Conservation (phyloP, 1,140 invertebrate species). For the Lepidurus packardi region DNA sequence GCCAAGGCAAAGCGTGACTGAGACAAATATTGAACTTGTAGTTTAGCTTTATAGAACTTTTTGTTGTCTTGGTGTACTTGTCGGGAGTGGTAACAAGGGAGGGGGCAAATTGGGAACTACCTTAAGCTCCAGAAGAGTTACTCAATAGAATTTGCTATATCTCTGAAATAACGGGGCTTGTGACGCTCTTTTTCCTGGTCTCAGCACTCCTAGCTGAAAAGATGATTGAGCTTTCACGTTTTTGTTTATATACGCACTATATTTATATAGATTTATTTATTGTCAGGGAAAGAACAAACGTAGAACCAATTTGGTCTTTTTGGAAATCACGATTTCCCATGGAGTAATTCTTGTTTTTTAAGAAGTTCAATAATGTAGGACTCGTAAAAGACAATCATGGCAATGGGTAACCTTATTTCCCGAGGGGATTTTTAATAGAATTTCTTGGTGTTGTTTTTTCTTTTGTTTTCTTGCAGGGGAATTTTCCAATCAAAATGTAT, state of each 20-base stretch:
- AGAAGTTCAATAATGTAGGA: too few relatives aligned
- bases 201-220: neutral
- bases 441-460: neutral
- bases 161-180: neutral
- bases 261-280: too few relatives aligned
- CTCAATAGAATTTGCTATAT: neutral
- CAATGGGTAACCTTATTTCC: neutral
- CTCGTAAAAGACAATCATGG: neutral
- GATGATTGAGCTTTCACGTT: neutral
- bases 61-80: neutral
- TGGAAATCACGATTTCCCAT: too few relatives aligned
- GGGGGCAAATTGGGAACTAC: neutral
- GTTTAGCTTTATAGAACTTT: neutral
- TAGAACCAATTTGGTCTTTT: too few relatives aligned
- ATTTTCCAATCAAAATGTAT: neutral
- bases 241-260: neutral
- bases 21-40: neutral
- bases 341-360: too few relatives aligned
- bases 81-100: neutral
- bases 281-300: too few relatives aligned
- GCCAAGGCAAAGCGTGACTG: constrained; percentile 8
- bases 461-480: neutral
- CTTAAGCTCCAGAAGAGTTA: neutral
- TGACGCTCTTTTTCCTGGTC: neutral
- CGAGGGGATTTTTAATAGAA: neutral